Base-by-base conservation (phyloP, 2,113 vertebrate species). In the Cervus canadensis region DNA sequence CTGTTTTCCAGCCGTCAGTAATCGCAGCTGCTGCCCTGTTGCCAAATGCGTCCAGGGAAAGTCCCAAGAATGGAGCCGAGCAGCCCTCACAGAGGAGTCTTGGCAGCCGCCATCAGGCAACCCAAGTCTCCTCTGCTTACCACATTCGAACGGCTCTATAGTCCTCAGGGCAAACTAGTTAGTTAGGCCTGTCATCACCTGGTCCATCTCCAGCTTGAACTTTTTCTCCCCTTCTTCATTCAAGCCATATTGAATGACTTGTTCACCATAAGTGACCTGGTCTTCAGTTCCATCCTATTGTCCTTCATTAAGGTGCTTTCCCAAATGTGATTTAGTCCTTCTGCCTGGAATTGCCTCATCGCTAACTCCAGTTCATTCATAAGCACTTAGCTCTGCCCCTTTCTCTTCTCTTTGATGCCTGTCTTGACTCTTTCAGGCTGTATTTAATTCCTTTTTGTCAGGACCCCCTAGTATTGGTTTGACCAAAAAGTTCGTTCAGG, bases 31-130 rank as follows among this genome's bases (percentile, higher is more conserved):
- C 96, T 98, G 93, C 52, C 83, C 52, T 71, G 95, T 94, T 98
- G 95, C 92, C 97, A 89, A 92, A 93, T 57, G 91, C 89, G 97
- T 95, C 74, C 91, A 87, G 84, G 74, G 71, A 50, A 79, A 87
- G 89, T 59, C 84, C 79, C 52, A 6, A 50, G 81, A 91, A 81
- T 45, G 92, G 92, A 79, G 62, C 64, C 0, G 2, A 89, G 89
- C 96, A 86, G 94, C 92, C 19, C 2, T 98, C 76, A 26, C 36
- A 40, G 3, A 0, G 85, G 92, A 96, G 97, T 98, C 98, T 92
- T 96, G 97, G 97, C 98, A 96, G 83, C 97, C 92, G 26, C 89
- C 79, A 96, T 54, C 96, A 85, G 95, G 96, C 97, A 98, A 94
- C 93, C 90, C 87, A 94, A 62, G 89, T 79, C 19, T 76, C 33